Base-by-base conservation (phyloP, 2,888 invertebrate genomes). In the Chouioia cunea region DNA sequence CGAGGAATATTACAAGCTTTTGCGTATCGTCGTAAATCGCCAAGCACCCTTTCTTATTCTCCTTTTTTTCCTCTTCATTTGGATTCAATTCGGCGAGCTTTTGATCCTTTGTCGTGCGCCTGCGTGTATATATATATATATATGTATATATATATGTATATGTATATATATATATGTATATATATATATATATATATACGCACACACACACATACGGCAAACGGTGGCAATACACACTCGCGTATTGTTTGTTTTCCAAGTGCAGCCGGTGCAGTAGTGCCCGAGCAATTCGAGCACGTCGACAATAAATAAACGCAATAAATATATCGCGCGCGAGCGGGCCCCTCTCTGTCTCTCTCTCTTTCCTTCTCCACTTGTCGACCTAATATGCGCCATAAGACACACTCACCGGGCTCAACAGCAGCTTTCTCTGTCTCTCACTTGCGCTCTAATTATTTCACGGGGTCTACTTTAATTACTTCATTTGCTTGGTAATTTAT, bases 11-110 rank as follows among this genome's bases (percentile, higher is more conserved):
- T 68, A 72, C 54, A 65, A 69, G 69, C 65, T 63, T 65, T 53
- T 63, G 70, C 62, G 69, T 73, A 73, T 70, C 69, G 70, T 70
- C 73, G 73, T 73, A 69, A 73, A 73, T 70, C 63, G 72, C 70
- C 70, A 62, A 36, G 27, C 27, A 6, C 27, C 27, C 27, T 27
- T 27, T 27, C 27, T 27, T 27, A 10, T 10, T 36, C 43, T 68
- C 70, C 65, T 73, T 74, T 77, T 74, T 74, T 70, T 66, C 74
- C 74, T 78, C 76, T 78, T 75, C 78, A 78, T 79, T 70, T 74
- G 74, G 64, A 73, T 76, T 79, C 75, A 76, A 79, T 77, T 79
- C 76, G 75, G 71, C 58, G 69, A 66, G 65, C 73, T 59, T 36
- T 70, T 68, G 69, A 74, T 54, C 65, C 76, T 78, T 76, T 78